phyloP scores from a whole-genome alignment of 2,113 vertebrate species.

The Actinemys pallida region DNA sequence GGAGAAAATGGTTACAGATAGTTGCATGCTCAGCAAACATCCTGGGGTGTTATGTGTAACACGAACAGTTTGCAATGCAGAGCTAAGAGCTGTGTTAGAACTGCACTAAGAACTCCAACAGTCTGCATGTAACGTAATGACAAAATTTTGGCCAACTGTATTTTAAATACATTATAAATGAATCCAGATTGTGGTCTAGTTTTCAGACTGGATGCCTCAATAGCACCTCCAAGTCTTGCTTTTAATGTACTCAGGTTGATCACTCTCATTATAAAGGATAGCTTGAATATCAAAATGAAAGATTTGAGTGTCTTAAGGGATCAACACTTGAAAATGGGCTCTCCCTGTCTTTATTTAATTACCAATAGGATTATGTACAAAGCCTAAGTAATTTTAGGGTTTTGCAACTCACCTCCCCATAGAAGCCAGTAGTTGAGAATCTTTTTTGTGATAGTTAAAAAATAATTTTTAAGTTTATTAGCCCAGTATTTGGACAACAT shows the following conservation, averaged over 20 bases:
- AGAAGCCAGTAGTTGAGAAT: neutral
- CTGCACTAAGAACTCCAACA: neutral
- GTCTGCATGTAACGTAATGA: neutral
- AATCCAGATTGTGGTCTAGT: neutral
- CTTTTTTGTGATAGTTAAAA: neutral
- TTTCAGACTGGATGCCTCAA: neutral
- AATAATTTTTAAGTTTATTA: neutral
- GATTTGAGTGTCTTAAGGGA: neutral
- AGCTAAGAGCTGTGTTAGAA: rapidly evolving
- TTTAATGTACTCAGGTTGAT: neutral
- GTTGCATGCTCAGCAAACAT: neutral
- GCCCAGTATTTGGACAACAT: neutral
- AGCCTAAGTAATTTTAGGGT: neutral
- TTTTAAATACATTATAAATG: neutral
- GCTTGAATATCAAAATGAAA: neutral
- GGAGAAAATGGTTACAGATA: neutral
- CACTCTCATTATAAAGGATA: neutral
- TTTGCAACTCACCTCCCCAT: neutral
- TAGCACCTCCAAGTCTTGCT: neutral
- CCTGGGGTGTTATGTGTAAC: neutral
- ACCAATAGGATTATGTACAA: neutral
- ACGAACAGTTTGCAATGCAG: neutral
- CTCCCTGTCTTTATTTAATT: neutral
- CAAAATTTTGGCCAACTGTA: neutral
- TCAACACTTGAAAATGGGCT: neutral